Conservation (phyloP, 1,140 invertebrate species). For the Daktulosphaira vitifoliae region DNA sequence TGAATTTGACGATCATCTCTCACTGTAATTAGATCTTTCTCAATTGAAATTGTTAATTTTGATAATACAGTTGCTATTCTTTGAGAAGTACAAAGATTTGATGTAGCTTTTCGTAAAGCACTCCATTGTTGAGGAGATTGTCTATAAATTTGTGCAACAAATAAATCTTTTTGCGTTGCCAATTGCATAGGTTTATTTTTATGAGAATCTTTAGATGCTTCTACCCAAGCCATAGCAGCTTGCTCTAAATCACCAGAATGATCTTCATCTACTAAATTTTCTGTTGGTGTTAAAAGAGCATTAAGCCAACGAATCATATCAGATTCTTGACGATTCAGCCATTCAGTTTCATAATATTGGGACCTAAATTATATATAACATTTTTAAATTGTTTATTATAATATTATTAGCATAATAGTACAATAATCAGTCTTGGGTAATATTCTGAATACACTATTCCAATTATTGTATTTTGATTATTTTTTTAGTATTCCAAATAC, state of each 20-base stretch:
- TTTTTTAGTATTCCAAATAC: too few species aligned
- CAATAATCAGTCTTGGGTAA: too few species aligned
- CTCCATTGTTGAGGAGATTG: conserved; percentile 47
- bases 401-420: too few species aligned
- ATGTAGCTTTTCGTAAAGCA: conserved; percentile 55
- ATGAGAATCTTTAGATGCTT: conserved; percentile 12
- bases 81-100: conserved; percentile 49
- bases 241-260: conserved; percentile 50
- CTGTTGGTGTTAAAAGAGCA: conserved; percentile 70
- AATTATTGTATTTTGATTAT: too few species aligned
- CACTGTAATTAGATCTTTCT: conserved; percentile 56
- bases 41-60: conserved; percentile 53
- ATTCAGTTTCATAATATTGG: conserved; percentile 42
- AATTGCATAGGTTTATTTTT: conserved; percentile 32
- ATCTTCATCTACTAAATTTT: conserved; percentile 48
- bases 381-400: neutral
- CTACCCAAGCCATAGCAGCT: conserved; percentile 22
- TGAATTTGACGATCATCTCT: conserved; percentile 61
- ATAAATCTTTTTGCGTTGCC: conserved; percentile 12
- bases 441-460: too few species aligned
- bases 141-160: conserved; percentile 26
- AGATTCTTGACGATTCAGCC: conserved; percentile 67
- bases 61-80: conserved; percentile 52
- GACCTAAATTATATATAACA: conserved; percentile 10
- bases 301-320: conserved; percentile 84